Base-by-base conservation (phyloP, 1,140 invertebrate species). In the Bombus fervidus region DNA sequence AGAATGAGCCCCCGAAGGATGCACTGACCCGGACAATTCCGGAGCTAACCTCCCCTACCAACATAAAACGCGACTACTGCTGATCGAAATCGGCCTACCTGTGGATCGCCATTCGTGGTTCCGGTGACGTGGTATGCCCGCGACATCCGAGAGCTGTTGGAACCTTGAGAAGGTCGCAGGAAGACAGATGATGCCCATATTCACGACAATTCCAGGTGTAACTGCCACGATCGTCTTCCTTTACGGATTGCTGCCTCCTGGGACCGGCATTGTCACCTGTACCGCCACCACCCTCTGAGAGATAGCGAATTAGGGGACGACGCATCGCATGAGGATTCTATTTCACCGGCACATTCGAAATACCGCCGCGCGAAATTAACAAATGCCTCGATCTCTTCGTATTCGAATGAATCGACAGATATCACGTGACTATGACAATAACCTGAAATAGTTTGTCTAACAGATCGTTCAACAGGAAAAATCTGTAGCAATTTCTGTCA, bases 271-370 rank as follows among this genome's bases (percentile, higher is more conserved):
- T 85, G 25, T 87, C 86, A 74, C 83, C 89, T 75, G 91, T 90
- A 84, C 93, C 91, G 25, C 93, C 92, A n/a, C 93, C 94, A 77
- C 94, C 94, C 86, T 95, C 94, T 34, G 94, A 94, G 41, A 94
- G 91, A 91, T 95, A 94, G 34, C 94, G 93, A 83, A 94, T 93
- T 66, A 94, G 83, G 47, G 94, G 94, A 74, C 94, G 93, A 84
- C 94, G 90, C 94, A 95, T 94, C 81, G 83, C 89, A 89, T 87
- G 76, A 12, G n/a, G 3, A 4, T 62, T 43, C 41, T 64, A 8
- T 64, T 76, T 84, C 76, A 87, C 77, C 86, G 73, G 72, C 83
- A 76, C 83, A 83, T 86, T 81, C 83, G 66, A 80, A 75, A 31
- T 37, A 69, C 15, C 18, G 57, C 64, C 64, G 37, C 75, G 69